Percentiles rank a stretch among this genome's conserved stretches.
phyloP scores from a whole-genome alignment of 2,113 vertebrate species.

The Lepisosteus osseus region DNA sequence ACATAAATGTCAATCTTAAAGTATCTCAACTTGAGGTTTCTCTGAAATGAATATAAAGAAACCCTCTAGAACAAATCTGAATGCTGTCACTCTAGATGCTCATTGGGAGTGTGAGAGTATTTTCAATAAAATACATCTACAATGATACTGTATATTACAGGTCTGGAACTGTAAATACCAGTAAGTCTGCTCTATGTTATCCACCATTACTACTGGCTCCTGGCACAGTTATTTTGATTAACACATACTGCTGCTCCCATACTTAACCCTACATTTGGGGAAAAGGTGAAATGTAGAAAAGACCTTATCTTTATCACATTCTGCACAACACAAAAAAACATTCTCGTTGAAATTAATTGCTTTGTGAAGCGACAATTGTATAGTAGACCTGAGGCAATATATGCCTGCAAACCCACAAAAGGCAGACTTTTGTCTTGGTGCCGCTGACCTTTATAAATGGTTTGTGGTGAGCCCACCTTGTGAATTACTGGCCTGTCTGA shows the following conservation, averaged over 20 bases:
- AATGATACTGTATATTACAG: slow-evolving; percentile 51
- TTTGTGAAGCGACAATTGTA: too few species aligned
- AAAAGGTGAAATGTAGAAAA: neutral
- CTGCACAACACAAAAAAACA: too few species aligned
- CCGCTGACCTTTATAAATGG: slow-evolving; percentile 36
- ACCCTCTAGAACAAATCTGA: slow-evolving; percentile 43
- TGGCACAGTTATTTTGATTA: neutral
- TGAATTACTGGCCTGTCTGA: slow-evolving; percentile 28
- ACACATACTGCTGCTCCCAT: neutral
- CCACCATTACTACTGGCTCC: neutral
- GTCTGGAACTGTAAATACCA: slow-evolving; percentile 46
- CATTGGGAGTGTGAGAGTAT: slow-evolving; percentile 61
- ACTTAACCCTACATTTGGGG: neutral
- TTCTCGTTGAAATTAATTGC: too few species aligned
- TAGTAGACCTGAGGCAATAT: too few species aligned
- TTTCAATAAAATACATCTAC: slow-evolving; percentile 59
- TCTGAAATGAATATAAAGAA: too few species aligned
- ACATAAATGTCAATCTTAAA: too few species aligned
- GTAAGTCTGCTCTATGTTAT: slow-evolving; percentile 33
- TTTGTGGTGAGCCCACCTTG: slow-evolving; percentile 10
- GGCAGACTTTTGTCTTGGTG: slow-evolving; percentile 42
- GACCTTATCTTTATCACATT: too few species aligned
- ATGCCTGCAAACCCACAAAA: too few species aligned
- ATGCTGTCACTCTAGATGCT: slow-evolving; percentile 51
- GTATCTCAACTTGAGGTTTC: too few species aligned